Evolutionary conservation across 2,113 vertebrate species (phyloP).

Genomic region (Sinocyclocheilus rhinocerous): DNA sequence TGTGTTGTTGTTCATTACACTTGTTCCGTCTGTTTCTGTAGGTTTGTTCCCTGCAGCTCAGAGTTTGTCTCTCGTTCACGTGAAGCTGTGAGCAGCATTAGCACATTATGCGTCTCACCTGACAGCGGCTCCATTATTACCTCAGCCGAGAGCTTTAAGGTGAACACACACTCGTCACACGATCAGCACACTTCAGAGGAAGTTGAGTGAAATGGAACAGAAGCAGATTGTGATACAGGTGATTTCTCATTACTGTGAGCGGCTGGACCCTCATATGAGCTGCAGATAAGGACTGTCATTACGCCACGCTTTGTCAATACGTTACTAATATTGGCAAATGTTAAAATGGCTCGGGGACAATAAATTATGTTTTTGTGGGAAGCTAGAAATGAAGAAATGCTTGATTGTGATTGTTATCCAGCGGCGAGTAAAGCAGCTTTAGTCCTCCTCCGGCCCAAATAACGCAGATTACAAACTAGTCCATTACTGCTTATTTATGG

Average conservation of each 20-base stretch:
- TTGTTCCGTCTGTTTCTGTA: conserved; percentile 11
- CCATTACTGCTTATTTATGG: conserved; percentile 26
- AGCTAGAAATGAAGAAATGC: conserved; percentile 12
- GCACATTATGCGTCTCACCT: conserved; percentile 5
- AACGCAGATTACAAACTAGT: conserved; percentile 24
- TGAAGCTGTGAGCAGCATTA: conserved; percentile 24
- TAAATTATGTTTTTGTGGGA: conserved; percentile 18
- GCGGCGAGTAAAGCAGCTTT: conserved; percentile 28
- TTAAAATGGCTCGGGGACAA: background rate
- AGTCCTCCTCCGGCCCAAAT: conserved; percentile 22
- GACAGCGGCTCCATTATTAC: conserved; percentile 1
- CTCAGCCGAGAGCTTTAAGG: background rate
- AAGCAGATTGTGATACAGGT: background rate
- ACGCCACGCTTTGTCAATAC: conserved; percentile 1
- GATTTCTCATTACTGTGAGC: background rate
- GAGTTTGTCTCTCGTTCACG: conserved; percentile 24
- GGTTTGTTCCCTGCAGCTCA: background rate
- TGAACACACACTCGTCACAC: background rate
- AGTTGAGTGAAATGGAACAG: background rate
- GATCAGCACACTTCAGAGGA: background rate
- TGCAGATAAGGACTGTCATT: conserved; percentile 21
- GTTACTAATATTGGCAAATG: conserved; percentile 12
- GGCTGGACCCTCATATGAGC: background rate
- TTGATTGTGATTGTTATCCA: conserved; percentile 41
- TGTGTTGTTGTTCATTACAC: conserved; percentile 8